Conservation (phyloP, 2,888 invertebrate species). For the Clostera curtula region DNA sequence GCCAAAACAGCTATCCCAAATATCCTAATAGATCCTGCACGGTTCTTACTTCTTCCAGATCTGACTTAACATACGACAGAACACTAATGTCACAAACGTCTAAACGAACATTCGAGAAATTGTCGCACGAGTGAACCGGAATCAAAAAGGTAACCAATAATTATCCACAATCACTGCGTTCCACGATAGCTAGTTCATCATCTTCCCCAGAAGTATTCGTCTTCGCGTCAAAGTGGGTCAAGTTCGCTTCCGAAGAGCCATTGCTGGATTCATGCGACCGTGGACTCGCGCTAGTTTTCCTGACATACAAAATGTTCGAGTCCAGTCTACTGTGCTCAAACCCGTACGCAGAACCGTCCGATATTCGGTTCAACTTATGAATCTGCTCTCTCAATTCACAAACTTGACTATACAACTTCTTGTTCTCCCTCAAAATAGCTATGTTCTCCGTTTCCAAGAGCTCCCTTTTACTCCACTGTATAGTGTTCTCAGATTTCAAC, state of each 20-base stretch:
- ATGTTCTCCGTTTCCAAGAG: slow-evolving; percentile 92
- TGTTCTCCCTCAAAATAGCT: slow-evolving; percentile 90
- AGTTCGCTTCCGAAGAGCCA: slow-evolving; percentile 59
- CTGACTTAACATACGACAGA: too few species aligned
- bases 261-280: slow-evolving; percentile 63
- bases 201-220: slow-evolving; percentile 63
- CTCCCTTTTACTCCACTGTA: slow-evolving; percentile 95
- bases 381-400: slow-evolving; percentile 65
- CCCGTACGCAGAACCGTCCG: slow-evolving; percentile 54
- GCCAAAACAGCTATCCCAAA: too few species aligned
- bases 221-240: slow-evolving; percentile 52
- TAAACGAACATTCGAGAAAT: too few species aligned
- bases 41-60: too few species aligned
- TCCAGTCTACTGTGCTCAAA: slow-evolving; percentile 41
- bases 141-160: slow-evolving; percentile 9
- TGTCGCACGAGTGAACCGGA: not conserved
- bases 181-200: slow-evolving; percentile 62
- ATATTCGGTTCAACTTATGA: slow-evolving; percentile 63
- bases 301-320: slow-evolving; percentile 54
- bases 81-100: too few species aligned
- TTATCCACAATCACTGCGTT: slow-evolving; percentile 37
- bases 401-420: slow-evolving; percentile 79
- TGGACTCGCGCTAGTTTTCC: slow-evolving; percentile 57
- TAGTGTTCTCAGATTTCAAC: slow-evolving; percentile 93
- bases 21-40: too few species aligned